Evolutionary conservation across 2,113 vertebrate species (phyloP).

Genomic region (Daboia siamensis): DNA sequence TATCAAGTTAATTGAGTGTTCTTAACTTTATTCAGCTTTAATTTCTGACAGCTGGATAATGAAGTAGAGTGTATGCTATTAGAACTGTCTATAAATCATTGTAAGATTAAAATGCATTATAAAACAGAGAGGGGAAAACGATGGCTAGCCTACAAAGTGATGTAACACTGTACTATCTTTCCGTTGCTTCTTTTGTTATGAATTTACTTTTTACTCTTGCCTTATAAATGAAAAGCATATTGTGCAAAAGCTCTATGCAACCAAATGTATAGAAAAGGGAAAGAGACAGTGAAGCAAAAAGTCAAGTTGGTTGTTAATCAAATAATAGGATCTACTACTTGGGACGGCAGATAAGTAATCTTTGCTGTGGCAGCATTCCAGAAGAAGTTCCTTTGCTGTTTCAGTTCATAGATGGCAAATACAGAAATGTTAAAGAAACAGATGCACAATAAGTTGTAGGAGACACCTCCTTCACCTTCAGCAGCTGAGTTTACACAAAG

Average conservation of each 20-base stretch:
- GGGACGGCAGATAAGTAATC: slow-evolving; percentile 39
- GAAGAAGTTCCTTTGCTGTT: slow-evolving; percentile 31
- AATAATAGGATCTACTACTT: slow-evolving; percentile 54
- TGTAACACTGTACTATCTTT: not conserved
- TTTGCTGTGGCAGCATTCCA: slow-evolving; percentile 29
- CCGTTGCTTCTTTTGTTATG: not conserved
- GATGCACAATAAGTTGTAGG: not conserved
- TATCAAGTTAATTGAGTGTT: not conserved
- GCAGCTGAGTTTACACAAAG: slow-evolving; percentile 6
- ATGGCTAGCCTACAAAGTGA: not conserved
- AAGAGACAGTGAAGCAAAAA: slow-evolving; percentile 16
- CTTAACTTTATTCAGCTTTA: not conserved
- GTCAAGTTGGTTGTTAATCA: slow-evolving; percentile 42
- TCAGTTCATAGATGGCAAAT: slow-evolving; percentile 14
- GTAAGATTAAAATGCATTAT: not conserved
- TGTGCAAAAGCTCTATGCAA: not conserved
- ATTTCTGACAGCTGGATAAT: not conserved
- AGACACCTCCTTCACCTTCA: not conserved
- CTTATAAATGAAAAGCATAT: not conserved
- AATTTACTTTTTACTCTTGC: not conserved
- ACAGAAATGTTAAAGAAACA: slow-evolving; percentile 10
- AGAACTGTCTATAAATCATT: not conserved
- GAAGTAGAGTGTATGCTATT: not conserved
- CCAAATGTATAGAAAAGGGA: not conserved
- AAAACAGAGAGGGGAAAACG: not conserved